phyloP scores from a whole-genome alignment of 2,113 vertebrate species.

The Spermophilus dauricus region DNA sequence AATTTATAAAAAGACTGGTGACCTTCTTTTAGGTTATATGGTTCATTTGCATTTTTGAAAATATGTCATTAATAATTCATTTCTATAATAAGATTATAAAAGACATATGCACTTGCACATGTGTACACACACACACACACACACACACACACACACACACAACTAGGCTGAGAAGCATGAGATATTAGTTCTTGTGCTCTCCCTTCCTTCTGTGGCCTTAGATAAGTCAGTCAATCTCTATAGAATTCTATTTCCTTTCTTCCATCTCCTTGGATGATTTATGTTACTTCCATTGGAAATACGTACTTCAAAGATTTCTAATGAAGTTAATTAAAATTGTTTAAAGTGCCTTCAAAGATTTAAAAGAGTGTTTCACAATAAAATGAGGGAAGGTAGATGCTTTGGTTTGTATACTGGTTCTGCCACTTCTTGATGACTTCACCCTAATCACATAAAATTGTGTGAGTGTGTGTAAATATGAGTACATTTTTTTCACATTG shows the following conservation, averaged over 20 bases:
- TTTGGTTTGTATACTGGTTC: neutral
- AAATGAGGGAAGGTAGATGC: neutral
- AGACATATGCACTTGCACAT: neutral
- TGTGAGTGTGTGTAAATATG: neutral
- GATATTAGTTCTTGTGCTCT: neutral
- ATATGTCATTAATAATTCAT: neutral
- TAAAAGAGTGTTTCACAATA: neutral
- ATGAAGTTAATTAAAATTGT: neutral
- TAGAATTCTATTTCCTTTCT: neutral
- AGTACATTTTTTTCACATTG: neutral
- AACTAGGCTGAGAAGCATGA: neutral
- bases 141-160: no score
- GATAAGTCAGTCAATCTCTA: neutral
- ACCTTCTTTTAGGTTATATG: neutral
- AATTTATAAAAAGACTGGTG: neutral
- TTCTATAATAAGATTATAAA: neutral
- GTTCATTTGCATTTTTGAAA: neutral
- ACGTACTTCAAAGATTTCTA: neutral
- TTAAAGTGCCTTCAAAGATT: neutral
- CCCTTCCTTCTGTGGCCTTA: neutral
- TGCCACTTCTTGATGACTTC: neutral
- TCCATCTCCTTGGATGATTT: neutral
- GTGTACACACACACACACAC: no score
- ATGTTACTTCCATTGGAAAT: neutral
- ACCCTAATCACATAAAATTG: neutral